Conservation (phyloP, 2,888 invertebrate genomes). For the Ichneumon xanthorius region DNA sequence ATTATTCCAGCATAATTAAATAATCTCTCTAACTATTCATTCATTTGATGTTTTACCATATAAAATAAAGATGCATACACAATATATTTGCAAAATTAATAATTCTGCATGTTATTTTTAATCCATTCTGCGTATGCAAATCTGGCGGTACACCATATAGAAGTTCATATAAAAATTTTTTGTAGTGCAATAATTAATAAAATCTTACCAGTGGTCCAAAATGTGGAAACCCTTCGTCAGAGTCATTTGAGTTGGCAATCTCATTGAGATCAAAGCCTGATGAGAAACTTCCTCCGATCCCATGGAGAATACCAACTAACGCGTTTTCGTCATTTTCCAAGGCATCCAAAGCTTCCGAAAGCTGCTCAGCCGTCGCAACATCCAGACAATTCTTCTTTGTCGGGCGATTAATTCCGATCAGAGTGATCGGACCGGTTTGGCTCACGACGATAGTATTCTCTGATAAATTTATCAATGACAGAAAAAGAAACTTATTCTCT, state of each 20-base stretch:
- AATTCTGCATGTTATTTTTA: background rate
- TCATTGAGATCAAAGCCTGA: slow-evolving; percentile 96
- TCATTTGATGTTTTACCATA: no score
- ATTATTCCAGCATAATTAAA: no score
- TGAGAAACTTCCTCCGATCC: slow-evolving; percentile 97
- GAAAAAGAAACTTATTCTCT: background rate
- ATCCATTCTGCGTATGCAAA: no score
- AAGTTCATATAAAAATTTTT: background rate
- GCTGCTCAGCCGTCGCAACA: slow-evolving; percentile 88
- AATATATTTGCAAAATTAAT: background rate
- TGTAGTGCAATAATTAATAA: background rate
- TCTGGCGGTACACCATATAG: background rate
- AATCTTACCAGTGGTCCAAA: slow-evolving; percentile 78
- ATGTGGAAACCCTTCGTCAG: slow-evolving; percentile 77
- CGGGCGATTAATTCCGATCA: slow-evolving; percentile 95
- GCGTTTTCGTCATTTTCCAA: slow-evolving; percentile 92
- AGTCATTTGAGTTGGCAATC: slow-evolving; percentile 85
- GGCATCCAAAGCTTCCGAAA: slow-evolving; percentile 90
- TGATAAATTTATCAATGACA: slow-evolving; percentile 33
- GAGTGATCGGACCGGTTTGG: slow-evolving; percentile 88
- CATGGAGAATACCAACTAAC: slow-evolving; percentile 92
- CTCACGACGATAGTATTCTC: slow-evolving; percentile 86
- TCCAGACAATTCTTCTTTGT: slow-evolving; percentile 94
- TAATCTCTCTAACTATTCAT: no score
- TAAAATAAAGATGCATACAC: background rate